These are phyloP conservation scores for Lithophane socia DNA, from an alignment of 2,888 invertebrate species.

Conservation along the genomic window DNA sequence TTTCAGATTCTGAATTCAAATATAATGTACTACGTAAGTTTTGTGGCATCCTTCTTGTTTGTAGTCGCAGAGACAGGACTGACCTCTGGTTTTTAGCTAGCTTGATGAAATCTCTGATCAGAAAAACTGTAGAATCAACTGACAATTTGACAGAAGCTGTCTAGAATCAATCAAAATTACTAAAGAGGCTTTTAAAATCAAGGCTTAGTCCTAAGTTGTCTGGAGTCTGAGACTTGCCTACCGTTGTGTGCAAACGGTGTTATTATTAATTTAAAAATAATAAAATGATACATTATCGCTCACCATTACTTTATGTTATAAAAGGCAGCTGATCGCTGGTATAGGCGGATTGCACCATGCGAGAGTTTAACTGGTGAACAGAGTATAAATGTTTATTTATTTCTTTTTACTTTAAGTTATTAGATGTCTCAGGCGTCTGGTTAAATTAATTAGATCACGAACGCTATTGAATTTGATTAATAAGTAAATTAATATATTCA, in stretches of 20 bases:
- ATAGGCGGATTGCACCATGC: slow-evolving; percentile 57
- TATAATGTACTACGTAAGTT: background rate
- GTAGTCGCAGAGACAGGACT: no score
- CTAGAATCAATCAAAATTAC: background rate
- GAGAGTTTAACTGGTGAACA: slow-evolving; percentile 3
- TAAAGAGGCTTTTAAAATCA: background rate
- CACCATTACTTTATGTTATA: slow-evolving; percentile 36
- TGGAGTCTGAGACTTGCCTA: background rate
- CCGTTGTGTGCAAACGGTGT: slow-evolving; percentile 23
- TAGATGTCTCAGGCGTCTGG: slow-evolving; percentile 11
- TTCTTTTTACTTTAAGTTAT: slow-evolving; percentile 22
- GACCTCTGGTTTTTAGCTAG: background rate
- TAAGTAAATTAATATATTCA: background rate
- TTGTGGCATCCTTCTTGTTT: background rate
- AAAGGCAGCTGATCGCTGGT: slow-evolving; percentile 61
- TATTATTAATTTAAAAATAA: slow-evolving; percentile 28
- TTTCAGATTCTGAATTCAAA: background rate
- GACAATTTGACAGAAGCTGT: no score
- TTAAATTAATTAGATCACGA: background rate
- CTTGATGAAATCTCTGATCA: background rate
- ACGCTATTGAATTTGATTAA: background rate
- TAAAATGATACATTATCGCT: slow-evolving; percentile 9
- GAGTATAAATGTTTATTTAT: slow-evolving; percentile 8
- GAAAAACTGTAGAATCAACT: no score
- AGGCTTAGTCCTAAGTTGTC: background rate